These are phyloP conservation scores for Thunnus maccoyii DNA, from an alignment of 2,113 vertebrate species.

Conservation along the genomic window DNA sequence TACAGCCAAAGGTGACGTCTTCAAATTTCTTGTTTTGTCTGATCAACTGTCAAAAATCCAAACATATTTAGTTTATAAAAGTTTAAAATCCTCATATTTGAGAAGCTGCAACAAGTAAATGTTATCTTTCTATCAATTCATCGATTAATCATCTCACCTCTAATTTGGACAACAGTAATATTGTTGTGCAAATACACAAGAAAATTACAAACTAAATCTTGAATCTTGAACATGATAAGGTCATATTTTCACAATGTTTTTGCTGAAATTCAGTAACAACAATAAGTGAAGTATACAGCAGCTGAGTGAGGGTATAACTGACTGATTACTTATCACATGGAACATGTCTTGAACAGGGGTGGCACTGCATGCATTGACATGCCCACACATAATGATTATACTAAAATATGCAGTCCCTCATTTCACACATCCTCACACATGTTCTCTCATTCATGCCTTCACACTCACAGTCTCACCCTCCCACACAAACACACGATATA, in stretches of 20 bases:
- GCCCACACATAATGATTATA: constrained; percentile 16
- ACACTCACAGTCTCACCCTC: constrained; percentile 22
- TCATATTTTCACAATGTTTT: neutral
- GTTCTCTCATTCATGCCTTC: constrained; percentile 46
- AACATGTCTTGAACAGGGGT: neutral
- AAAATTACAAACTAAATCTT: no score
- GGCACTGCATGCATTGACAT: constrained; percentile 30
- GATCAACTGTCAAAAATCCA: no score
- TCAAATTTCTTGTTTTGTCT: no score
- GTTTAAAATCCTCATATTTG: no score
- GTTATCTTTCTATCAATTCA: no score
- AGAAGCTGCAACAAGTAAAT: no score
- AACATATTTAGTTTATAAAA: no score
- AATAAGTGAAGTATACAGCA: neutral
- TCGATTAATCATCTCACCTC: no score
- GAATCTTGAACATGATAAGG: no score
- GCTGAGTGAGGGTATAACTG: neutral
- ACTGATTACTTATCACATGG: neutral
- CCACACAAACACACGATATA: constrained; percentile 24
- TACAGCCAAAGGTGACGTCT: no score
- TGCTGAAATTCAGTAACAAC: neutral
- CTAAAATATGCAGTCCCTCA: constrained; percentile 39
- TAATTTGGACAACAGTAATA: no score
- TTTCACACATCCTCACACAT: constrained; percentile 38
- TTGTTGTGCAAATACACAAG: no score